Evolutionary conservation across 2,797 vertebrate species (phyloP).

Genomic region (Uromys caudimaculatus): DNA sequence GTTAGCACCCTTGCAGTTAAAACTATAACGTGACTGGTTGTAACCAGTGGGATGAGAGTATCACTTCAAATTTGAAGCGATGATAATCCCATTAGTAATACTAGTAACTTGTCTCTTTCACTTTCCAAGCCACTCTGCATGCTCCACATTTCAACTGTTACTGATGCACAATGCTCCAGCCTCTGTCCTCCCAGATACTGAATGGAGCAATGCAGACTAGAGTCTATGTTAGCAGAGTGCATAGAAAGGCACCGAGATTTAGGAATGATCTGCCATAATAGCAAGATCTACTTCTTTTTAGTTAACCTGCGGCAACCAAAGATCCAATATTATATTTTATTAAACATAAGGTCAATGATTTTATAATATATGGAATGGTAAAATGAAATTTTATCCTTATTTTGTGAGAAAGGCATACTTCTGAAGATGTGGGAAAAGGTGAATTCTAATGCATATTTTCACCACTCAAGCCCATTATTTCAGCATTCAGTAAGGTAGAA

Average conservation of each 20-base stretch:
- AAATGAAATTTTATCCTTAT: conserved; percentile 10
- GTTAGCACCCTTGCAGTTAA: background rate
- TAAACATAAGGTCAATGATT: background rate
- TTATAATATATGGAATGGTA: background rate
- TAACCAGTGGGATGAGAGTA: background rate
- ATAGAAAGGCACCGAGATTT: background rate
- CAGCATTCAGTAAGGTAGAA: background rate
- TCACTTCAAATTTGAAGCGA: background rate
- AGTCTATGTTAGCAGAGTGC: background rate
- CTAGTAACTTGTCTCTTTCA: background rate
- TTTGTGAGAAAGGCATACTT: background rate
- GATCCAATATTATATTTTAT: conserved; percentile 5
- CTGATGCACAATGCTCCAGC: background rate
- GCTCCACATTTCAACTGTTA: background rate
- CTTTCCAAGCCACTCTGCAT: background rate
- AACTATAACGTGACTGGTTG: background rate
- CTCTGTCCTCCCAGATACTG: background rate
- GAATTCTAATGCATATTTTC: background rate
- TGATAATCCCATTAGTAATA: background rate
- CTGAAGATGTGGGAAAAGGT: background rate
- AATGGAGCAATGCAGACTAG: background rate
- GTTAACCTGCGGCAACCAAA: background rate
- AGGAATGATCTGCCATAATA: background rate
- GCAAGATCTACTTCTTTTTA: conserved; percentile 15
- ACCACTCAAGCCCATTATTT: background rate